Evolutionary conservation across 2,888 invertebrate genomes (phyloP), one percentile per base, ranked within the genome.

Genomic region (Diarsia mendica): DNA sequence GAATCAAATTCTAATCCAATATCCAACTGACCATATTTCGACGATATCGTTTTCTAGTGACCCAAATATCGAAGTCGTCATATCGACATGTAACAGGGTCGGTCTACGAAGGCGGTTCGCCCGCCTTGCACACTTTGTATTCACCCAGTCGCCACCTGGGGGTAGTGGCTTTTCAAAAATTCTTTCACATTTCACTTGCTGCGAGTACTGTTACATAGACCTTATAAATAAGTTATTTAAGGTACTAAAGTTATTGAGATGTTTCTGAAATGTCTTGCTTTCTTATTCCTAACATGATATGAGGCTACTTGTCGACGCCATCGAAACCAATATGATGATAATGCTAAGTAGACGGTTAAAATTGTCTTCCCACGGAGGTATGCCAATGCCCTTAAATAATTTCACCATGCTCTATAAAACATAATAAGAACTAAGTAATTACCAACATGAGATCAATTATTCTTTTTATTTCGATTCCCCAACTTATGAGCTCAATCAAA

Each of bases 121-220:
- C 92, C 91, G 92, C 92, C 93, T 92, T 91, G 92, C 93, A 93
- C 92, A 94, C 94, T 95, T 95, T 95, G 95, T 95, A 95, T 95
- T 95, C 95, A 90, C 91, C 90, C 91, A 94, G 93, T 94, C 93
- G 89, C 93, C 94, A 95, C 95, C 95, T 95, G 94, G 89, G 90
- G 93, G 90, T 89, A 91, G 93, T 93, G 91, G 93, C 92, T 94
- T 94, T 92, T 89, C 91, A 92, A 93, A 89, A 92, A 92, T 89
- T 92, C 90, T 91, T 91, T 89, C 86, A 91, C 90, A 86, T 92
- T 91, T 93, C 90, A 91, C 91, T 92, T 91, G 88, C 75, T 81
- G 77, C 84, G 85, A 88, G 88, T 90, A 90, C 86, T 88, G 82
- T 87, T 88, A 87, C 81, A 66, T 81, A 85, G 63, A 79, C 64